Base-by-base conservation (phyloP, 2,888 invertebrate genomes). In the Oxystoma pomonae region DNA sequence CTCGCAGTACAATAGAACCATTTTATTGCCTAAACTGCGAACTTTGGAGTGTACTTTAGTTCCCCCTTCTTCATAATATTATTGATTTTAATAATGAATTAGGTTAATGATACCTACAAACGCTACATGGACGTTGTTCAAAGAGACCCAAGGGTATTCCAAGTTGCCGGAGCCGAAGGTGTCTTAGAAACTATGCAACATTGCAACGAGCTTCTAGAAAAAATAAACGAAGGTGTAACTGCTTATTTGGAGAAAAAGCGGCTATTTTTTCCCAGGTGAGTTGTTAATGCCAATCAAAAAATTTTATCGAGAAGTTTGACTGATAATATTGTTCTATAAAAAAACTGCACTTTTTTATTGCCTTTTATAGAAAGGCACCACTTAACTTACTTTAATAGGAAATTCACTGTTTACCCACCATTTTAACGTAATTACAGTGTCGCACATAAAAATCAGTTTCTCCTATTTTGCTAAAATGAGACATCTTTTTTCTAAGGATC, bases 201-300 rank as follows among this genome's bases (percentile, higher is more conserved):
- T 58, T 89, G 91, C 35, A 85, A 87, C 61, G 83, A 80, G 53
- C 81, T 91, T 58, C 81, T 94, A 70, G 93, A 94, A 69, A 88
- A 86, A 79, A 91, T 94, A 62, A 92, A 91, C 75, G 90, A 91
- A 63, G 93, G 94, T 2, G 89, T 94, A 0, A 88, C 90, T 69
- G 86, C 87, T 70, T 94, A 94, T 76, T 82, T 94, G 66, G 93
- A 94, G 80, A 91, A 89, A 80, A 94, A 94, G 78, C 81, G 94
- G 68, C 80, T 94, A 9, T 92, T 84, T 78, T 94, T 94, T 76
- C 89, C 93, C 50, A 50, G n/a, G n/a, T n/a, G n/a, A n/a, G n/a
- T n/a, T n/a, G n/a, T n/a, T n/a, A n/a, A n/a, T n/a, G n/a, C n/a
- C n/a, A n/a, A n/a, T n/a, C n/a, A n/a, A n/a, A n/a, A n/a, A n/a